A percentile compares a stretch with the other conserved stretches of the same genome.
Conservation (phyloP, 2,888 invertebrate species). For the Didymodactylos carnosus region DNA sequence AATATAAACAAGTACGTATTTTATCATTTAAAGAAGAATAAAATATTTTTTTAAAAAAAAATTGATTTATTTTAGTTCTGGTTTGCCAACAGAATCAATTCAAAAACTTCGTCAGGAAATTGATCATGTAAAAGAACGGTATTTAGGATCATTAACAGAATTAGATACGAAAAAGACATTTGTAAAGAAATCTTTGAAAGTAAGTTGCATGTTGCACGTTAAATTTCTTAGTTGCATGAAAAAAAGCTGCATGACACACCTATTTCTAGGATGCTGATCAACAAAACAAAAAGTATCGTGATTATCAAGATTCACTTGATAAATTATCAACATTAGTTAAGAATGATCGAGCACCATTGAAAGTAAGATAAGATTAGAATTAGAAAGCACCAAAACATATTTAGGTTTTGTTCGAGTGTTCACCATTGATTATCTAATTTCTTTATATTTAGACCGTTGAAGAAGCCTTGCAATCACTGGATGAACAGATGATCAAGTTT, state of each 20-base stretch:
- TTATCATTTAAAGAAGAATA: background rate
- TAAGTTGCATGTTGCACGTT: background rate
- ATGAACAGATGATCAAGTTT: background rate
- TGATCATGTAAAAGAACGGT: background rate
- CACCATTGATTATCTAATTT: too few species aligned
- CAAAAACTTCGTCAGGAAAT: background rate
- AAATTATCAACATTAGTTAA: background rate
- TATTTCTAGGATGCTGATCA: background rate
- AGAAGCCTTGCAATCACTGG: background rate
- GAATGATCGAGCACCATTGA: background rate
- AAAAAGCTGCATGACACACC: too few species aligned
- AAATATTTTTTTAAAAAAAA: background rate
- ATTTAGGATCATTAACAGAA: background rate
- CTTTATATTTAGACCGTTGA: background rate
- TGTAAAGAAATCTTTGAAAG: background rate
- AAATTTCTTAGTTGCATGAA: background rate
- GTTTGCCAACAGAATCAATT: background rate
- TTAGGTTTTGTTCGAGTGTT: too few species aligned
- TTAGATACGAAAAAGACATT: background rate
- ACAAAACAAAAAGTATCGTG: background rate
- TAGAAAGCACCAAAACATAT: too few species aligned
- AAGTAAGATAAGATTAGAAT: too few species aligned
- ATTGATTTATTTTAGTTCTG: background rate
- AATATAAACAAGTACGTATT: background rate
- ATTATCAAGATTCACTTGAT: background rate